Percentiles rank a stretch among this genome's conserved stretches.
Evolutionary conservation across 2,888 invertebrate species (phyloP).

Genomic region (Tetragonisca angustula): DNA sequence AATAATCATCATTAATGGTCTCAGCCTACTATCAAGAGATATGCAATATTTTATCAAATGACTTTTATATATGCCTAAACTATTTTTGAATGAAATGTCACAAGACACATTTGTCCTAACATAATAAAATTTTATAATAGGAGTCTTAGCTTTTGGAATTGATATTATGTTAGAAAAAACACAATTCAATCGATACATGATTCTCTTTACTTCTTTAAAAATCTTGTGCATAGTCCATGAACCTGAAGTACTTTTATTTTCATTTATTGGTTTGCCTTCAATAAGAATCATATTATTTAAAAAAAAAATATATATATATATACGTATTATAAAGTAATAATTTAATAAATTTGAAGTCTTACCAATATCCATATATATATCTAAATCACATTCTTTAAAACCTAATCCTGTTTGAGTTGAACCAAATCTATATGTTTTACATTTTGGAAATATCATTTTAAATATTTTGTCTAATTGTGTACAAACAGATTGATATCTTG

Average conservation of each 20-base stretch:
- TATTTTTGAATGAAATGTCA: conserved; percentile 90
- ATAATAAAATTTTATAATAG: conserved; percentile 91
- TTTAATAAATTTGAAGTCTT: conserved; percentile 57
- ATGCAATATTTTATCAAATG: conserved; percentile 87
- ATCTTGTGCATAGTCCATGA: conserved; percentile 67
- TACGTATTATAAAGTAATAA: background rate
- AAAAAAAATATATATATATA: background rate
- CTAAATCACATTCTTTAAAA: conserved; percentile 90
- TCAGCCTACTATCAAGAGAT: conserved; percentile 86
- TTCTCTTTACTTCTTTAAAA: conserved; percentile 82
- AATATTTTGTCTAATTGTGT: conserved; percentile 71
- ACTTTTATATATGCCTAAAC: conserved; percentile 89
- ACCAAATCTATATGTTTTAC: conserved; percentile 87
- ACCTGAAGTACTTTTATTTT: conserved; percentile 1
- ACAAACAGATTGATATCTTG: conserved; percentile 73
- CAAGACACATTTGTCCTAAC: conserved; percentile 87
- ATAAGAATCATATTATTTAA: conserved; percentile 18
- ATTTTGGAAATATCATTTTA: conserved; percentile 73
- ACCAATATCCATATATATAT: conserved; percentile 87
- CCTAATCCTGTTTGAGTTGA: conserved; percentile 90
- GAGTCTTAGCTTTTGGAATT: conserved; percentile 90
- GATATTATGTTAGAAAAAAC: conserved; percentile 86
- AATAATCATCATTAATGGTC: conserved; percentile 87
- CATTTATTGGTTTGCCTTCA: conserved; percentile 49
- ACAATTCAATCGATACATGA: conserved; percentile 82